Evolutionary conservation across 2,113 vertebrate species (phyloP), one percentile per base, ranked within the genome.

Genomic region (Phalacrocorax brasilianus): DNA sequence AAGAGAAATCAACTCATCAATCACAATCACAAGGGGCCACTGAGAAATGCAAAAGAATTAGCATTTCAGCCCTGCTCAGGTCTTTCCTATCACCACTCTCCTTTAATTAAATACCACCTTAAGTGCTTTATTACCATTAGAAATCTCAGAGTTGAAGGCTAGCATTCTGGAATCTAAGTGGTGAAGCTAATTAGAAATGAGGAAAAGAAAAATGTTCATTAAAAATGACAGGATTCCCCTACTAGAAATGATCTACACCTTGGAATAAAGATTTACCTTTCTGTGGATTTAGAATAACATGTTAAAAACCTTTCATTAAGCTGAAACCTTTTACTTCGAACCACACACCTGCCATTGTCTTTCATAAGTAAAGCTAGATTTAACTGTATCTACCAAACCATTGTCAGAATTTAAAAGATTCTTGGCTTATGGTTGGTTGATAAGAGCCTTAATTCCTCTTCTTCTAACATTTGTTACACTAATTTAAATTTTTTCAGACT

Each of bases 61-160:
- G 96, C 85, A 88, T 84, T 76, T 85, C 95, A 86, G 97, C 86
- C 97, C 94, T 27, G 86, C 93, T 92, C 96, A 68, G 97, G 97
- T 96, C 97, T 95, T 80, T 89, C 92, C 96, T 97, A 96, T 96
- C 97, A 96, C 95, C 74, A 93, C 92, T 92, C 91, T 76, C 89
- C 92, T 98, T 95, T 98, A 98, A 98, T 98, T 98, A 98, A 98
- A 98, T 98, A 98, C 97, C 96, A 97, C 95, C 97, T 98, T 96
- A 94, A 97, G 95, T 94, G 96, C 96, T 96, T 94, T 80, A 95
- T 97, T 97, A 96, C 91, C 38, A 62, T 79, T 20, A 50, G 92
- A 94, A 95, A 86, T 58, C 90, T 95, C 87, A n/a, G 38, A 8
- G 45, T 94, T 61, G 74, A 95, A 94, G 85, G 68, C 88, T 66